These are phyloP conservation scores for Andrena dorsata DNA, from an alignment of 2,888 invertebrate species.

Conservation along the genomic window DNA sequence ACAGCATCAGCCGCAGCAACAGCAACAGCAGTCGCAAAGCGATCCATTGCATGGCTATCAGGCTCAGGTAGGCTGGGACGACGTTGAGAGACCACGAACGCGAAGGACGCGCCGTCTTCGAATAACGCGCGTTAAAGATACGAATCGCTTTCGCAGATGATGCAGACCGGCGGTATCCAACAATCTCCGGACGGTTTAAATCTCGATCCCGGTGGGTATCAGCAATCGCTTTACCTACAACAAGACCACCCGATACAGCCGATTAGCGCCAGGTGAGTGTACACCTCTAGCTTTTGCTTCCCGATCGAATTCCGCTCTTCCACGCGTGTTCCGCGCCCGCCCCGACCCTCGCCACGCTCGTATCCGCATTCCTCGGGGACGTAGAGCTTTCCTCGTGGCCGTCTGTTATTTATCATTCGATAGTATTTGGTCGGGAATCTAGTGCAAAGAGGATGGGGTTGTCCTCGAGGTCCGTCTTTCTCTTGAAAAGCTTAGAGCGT, in stretches of 20 bases:
- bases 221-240: constrained; percentile 90
- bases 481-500: no score
- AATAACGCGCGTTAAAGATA: neutral
- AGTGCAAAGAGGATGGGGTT: no score
- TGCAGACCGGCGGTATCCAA: constrained; percentile 87
- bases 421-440: no score
- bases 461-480: no score
- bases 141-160: constrained; percentile 75
- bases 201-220: constrained; percentile 88
- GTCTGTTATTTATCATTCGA: no score
- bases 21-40: constrained; percentile 87
- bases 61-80: constrained; percentile 76
- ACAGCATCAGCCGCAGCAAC: constrained; percentile 87
- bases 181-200: constrained; percentile 88
- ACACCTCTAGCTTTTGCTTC: neutral
- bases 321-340: neutral
- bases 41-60: constrained; percentile 84
- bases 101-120: neutral
- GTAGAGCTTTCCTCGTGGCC: no score
- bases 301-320: neutral
- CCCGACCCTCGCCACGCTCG: no score
- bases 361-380: no score
- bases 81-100: neutral
- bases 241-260: constrained; percentile 85
- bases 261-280: constrained; percentile 83